Conservation (phyloP, 2,888 invertebrate species). For the Cataglyphis rosenhaueri region DNA sequence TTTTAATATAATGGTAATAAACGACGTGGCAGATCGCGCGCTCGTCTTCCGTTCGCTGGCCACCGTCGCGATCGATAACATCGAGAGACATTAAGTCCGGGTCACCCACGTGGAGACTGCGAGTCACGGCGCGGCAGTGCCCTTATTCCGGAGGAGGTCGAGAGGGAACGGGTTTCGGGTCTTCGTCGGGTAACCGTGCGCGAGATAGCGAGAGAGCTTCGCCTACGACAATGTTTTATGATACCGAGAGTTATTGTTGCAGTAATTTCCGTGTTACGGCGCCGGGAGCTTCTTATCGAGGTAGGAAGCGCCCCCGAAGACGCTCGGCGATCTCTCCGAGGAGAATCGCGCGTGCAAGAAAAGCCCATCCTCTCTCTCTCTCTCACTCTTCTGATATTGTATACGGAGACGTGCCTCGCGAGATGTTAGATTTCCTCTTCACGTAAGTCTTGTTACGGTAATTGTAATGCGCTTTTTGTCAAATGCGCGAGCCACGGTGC, state of each 20-base stretch:
- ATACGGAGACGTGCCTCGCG: conserved; percentile 13
- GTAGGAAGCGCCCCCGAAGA: conserved; percentile 25
- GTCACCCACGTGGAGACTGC: conserved; percentile 44
- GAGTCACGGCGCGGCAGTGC: conserved; percentile 37
- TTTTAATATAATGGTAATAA: conserved; percentile 71
- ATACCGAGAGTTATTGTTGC: conserved; percentile 55
- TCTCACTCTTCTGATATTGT: background rate
- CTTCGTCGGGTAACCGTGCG: conserved; percentile 49
- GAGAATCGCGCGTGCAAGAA: conserved; percentile 44
- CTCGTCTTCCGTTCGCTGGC: conserved; percentile 3
- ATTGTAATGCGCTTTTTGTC: conserved; percentile 50
- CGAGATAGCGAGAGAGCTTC: conserved; percentile 41
- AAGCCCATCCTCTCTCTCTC: conserved; percentile 18
- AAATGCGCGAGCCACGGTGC: background rate
- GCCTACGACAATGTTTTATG: conserved; percentile 54
- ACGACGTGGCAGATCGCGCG: conserved; percentile 56
- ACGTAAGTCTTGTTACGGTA: background rate
- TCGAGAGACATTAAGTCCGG: conserved; percentile 50
- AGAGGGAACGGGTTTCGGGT: conserved; percentile 39
- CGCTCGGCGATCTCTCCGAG: conserved; percentile 31
- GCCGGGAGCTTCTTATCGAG: conserved; percentile 51
- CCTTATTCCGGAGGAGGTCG: conserved; percentile 8
- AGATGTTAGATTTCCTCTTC: conserved; percentile 25
- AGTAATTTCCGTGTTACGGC: conserved; percentile 56
- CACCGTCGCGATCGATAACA: conserved; percentile 38